Evolutionary conservation across 2,888 invertebrate species (phyloP), one percentile per base, ranked within the genome.

Genomic region (Stenodema calcarata): DNA sequence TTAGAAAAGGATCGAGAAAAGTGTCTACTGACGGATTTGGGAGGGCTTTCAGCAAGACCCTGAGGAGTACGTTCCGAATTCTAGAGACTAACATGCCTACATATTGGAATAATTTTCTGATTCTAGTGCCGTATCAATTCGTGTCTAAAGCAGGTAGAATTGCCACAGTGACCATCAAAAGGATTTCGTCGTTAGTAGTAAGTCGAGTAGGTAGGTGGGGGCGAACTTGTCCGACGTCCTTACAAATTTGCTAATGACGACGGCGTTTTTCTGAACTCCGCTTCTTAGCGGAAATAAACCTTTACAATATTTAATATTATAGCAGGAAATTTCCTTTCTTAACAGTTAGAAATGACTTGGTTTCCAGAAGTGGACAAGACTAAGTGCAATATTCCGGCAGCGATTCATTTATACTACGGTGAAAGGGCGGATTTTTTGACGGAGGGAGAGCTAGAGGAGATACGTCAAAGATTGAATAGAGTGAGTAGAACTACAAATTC

Each of bases 371-470:
- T 4, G 14, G 84, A 84, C 3, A 84, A 84, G 23, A 14, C n/a
- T 4, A 50, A 50, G 12, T 84, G 84, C 44, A 18, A 73, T 28
- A 84, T 84, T 18, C 84, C 84, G 0, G 84, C 84, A 42, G 84
- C 84, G 9, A 84, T 84, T 47, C 84, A 84, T 75, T 75, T 84
- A 47, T 84, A 84, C 35, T 84, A 84, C 16, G 84, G 84, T 9
- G 84, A 84, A 44, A 50, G 84, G 73, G 73, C 73, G 47, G 47
- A 84, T 47, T 84, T 84, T 44, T 27, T 73, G 14, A 84, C 84
- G 9, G 84, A 84, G 41, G 84, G 84, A 0, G 84, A 84, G 27
- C 28, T 84, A 7, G 84, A 84, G 30, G 84, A 84, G 28, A 70
- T 84, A 14, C 35, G 84, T 12, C 73, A 70, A 30, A 41, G 23